Evolutionary conservation across 2,113 vertebrate species (phyloP).

Genomic region (Dromaius novaehollandiae): DNA sequence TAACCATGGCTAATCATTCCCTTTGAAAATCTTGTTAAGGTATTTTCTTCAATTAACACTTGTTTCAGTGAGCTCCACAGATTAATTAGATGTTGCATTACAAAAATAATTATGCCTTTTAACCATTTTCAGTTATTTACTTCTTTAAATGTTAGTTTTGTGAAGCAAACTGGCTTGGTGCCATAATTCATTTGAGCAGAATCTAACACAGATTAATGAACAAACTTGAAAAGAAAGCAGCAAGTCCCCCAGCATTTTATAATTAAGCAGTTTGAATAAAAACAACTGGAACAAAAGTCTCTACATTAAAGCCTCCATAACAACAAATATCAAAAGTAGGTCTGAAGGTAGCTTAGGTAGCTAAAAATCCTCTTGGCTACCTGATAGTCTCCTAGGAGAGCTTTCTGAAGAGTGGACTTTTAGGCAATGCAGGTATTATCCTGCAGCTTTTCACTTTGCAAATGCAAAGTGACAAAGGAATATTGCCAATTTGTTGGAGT

Average conservation of each 20-base stretch:
- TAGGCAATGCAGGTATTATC: not conserved
- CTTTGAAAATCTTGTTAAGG: slow-evolving; percentile 65
- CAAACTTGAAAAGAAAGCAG: slow-evolving; percentile 57
- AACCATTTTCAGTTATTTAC: slow-evolving; percentile 68
- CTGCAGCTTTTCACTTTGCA: not conserved
- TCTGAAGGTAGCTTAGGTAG: slow-evolving; percentile 2
- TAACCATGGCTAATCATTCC: slow-evolving; percentile 26
- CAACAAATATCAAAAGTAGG: not conserved
- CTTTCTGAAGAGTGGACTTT: not conserved
- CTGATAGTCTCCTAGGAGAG: not conserved
- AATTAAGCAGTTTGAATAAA: slow-evolving; percentile 70
- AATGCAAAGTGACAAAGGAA: not conserved
- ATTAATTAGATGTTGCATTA: slow-evolving; percentile 69
- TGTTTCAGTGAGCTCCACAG: slow-evolving; percentile 32
- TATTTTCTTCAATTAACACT: slow-evolving; percentile 62
- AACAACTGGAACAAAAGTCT: slow-evolving; percentile 52
- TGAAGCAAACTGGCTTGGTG: slow-evolving; percentile 44
- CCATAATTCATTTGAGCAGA: slow-evolving; percentile 53
- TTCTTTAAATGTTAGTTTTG: slow-evolving; percentile 61
- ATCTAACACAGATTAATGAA: slow-evolving; percentile 67
- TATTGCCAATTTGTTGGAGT: not conserved
- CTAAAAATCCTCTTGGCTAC: not conserved
- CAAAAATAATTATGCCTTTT: slow-evolving; percentile 67
- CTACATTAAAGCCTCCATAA: not conserved
- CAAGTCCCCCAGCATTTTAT: slow-evolving; percentile 57